Percentiles rank a stretch among this genome's conserved stretches.
phyloP scores from a whole-genome alignment of 2,888 invertebrate genomes.

The Celastrina argiolus region DNA sequence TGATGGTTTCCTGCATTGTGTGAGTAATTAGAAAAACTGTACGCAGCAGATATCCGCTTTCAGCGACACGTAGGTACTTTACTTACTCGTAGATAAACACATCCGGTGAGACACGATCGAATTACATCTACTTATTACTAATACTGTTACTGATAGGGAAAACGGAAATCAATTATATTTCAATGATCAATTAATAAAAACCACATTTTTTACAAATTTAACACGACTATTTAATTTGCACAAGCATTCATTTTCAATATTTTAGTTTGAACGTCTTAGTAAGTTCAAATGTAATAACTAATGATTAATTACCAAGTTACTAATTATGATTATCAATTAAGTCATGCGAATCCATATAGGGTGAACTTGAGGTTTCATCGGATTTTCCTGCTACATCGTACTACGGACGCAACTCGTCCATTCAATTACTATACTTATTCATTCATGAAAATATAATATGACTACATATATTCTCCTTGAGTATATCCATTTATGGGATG shows the following conservation, averaged over 20 bases:
- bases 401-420: not conserved
- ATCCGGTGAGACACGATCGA: constrained; percentile 40
- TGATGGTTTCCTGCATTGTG: constrained; percentile 6
- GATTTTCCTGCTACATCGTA: not conserved
- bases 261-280: no score
- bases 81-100: constrained; percentile 41
- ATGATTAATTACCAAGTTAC: not conserved
- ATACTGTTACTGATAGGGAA: constrained; percentile 1
- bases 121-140: constrained; percentile 35
- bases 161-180: constrained; percentile 12
- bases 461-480: no score
- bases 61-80: constrained; percentile 27
- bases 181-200: no score
- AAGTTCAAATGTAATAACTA: no score
- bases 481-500: no score
- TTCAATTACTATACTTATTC: not conserved
- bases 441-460: no score
- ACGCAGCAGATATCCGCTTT: constrained; percentile 29
- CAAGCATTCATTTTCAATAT: no score
- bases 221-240: no score
- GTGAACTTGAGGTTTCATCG: not conserved
- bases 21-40: constrained; percentile 22
- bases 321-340: constrained; percentile 6
- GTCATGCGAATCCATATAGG: not conserved
- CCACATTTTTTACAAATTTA: no score